phyloP scores from a whole-genome alignment of 2,113 vertebrate genomes.

The Odocoileus hemionus region DNA sequence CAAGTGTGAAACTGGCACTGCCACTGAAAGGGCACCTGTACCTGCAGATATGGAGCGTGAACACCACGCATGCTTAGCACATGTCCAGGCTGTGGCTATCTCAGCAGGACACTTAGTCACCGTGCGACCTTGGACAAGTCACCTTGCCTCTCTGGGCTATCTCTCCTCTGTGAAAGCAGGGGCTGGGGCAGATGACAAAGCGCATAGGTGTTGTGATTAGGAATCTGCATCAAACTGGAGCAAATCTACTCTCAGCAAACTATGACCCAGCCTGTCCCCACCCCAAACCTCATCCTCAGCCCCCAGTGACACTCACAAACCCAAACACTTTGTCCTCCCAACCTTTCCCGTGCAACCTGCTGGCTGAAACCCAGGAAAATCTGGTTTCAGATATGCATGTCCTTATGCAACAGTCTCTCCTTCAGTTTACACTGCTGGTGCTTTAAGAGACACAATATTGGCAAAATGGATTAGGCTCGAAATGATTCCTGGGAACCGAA shows the following conservation, averaged over 20 bases:
- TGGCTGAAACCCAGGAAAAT: background rate
- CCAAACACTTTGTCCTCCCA: background rate
- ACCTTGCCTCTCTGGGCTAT: background rate
- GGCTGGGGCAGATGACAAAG: background rate
- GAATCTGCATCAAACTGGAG: background rate
- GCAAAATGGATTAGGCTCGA: constrained; percentile 57
- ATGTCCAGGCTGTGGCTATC: too few relatives aligned
- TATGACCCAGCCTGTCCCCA: background rate
- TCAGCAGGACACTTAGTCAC: background rate
- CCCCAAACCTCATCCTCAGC: too few relatives aligned
- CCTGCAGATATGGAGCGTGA: background rate
- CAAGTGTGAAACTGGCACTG: background rate
- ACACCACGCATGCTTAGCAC: fast-evolving
- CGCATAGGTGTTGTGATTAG: background rate
- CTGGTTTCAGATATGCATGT: background rate
- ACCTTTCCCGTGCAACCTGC: background rate
- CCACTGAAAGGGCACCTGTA: background rate
- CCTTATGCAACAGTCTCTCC: background rate
- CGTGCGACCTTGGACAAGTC: background rate
- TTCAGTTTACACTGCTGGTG: background rate
- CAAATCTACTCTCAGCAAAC: background rate
- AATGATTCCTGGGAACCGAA: constrained; percentile 60
- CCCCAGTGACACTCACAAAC: background rate
- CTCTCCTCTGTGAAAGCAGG: background rate
- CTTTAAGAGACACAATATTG: constrained; percentile 56